A percentile compares a stretch with the other conserved stretches of the same genome.
Evolutionary conservation across 2,888 invertebrate species (phyloP).

Genomic region (Ennomos erosarius): DNA sequence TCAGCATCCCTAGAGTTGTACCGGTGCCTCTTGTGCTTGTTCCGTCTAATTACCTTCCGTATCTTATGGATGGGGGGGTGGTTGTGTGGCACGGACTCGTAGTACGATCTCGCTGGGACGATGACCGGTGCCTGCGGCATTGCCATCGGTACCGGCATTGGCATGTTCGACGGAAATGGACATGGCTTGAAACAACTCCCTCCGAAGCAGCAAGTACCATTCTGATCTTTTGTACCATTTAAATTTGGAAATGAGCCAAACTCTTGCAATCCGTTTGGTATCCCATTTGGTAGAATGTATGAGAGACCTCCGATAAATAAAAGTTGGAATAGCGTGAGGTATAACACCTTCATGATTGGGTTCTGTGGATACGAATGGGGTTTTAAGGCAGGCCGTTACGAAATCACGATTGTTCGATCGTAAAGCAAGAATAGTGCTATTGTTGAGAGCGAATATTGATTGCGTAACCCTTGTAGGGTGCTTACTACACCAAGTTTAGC

Average conservation of each 20-base stretch:
- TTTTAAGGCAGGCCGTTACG: constrained; percentile 14
- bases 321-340: constrained; percentile 8
- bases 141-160: constrained; percentile 1
- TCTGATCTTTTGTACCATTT: constrained; percentile 4
- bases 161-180: constrained; percentile 10
- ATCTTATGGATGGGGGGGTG: constrained; percentile 65
- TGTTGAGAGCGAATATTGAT: constrained; percentile 22
- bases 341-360: constrained; percentile 25
- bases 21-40: constrained; percentile 17
- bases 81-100: constrained; percentile 66
- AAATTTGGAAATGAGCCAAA: neutral
- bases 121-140: constrained; percentile 50
- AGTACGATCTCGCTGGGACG: constrained; percentile 58
- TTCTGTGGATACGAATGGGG: constrained; percentile 2
- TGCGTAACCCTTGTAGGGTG: constrained; percentile 16
- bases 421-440: constrained; percentile 20
- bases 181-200: constrained; percentile 23
- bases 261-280: neutral
- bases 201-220: constrained; percentile 29
- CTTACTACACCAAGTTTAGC: too few species aligned
- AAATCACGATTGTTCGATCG: constrained; percentile 27
- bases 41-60: constrained; percentile 47
- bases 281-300: constrained; percentile 12
- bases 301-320: constrained; percentile 10
- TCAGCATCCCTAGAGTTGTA: constrained; percentile 23